Conservation (phyloP, 2,113 vertebrate genomes). For the Menura novaehollandiae region DNA sequence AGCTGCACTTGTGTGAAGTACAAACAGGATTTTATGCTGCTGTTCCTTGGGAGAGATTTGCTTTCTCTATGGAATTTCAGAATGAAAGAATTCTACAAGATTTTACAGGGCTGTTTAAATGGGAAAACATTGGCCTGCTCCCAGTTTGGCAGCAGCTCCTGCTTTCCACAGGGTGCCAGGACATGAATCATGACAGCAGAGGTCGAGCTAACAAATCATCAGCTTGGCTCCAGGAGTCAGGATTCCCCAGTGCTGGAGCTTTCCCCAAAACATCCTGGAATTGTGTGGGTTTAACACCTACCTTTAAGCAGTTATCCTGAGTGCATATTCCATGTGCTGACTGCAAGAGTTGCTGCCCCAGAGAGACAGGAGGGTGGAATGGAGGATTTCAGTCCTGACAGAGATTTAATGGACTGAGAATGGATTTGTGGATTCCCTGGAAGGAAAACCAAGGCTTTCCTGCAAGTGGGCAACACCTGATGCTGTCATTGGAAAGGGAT, state of each 20-base stretch:
- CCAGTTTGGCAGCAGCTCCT: not conserved
- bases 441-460: conserved; percentile 19
- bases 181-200: not conserved
- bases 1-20: not conserved
- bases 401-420: conserved; percentile 58
- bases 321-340: conserved; percentile 10
- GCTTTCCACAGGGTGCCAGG: not conserved
- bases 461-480: conserved; percentile 58
- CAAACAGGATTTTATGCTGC: not conserved
- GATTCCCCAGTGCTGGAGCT: conserved; percentile 16
- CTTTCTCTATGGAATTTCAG: not conserved
- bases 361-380: conserved; percentile 34
- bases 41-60: not conserved
- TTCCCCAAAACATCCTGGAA: not conserved
- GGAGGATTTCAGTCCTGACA: conserved; percentile 34
- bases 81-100: not conserved
- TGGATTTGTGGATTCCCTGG: conserved; percentile 57
- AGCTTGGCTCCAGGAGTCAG: conserved; percentile 5
- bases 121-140: not conserved
- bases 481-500: conserved; percentile 17
- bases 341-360: conserved; percentile 23
- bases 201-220: conserved; percentile 42
- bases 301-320: conserved; percentile 62
- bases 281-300: conserved; percentile 25
- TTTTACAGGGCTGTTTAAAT: not conserved